Evolutionary conservation across 2,888 invertebrate species (phyloP), one percentile per base, ranked within the genome.

Genomic region (Caenorhabditis macrosperma): DNA sequence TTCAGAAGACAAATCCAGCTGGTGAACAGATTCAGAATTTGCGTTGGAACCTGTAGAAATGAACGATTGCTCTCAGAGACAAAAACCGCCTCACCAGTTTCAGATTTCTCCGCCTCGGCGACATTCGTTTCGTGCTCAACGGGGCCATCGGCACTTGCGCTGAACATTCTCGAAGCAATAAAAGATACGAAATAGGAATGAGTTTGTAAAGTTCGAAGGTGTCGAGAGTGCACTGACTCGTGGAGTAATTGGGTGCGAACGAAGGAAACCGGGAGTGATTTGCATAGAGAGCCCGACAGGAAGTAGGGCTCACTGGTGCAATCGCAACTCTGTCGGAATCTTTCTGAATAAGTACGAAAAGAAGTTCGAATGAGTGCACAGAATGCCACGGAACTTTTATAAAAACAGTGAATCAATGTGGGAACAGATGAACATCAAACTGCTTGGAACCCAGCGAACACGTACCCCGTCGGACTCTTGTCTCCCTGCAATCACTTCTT

Each of bases 1-100:
- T 60, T 66, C 61, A 55, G 66, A 66, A 28, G 75, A 61, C 46
- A 76, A 61, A 61, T 76, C 67, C n/a, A 76, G 22, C n/a, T 76
- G 75, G 28, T 76, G 66, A 41, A 76, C 52, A 5, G 75, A 67
- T 55, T 61, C 67, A 24, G 75, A 67, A 35, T 52, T 54, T 2
- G 72, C 26, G 20, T 55, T 48, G 3, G 72, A 72, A 6, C 63
- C 61, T 71, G 28, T 33, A 33, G 33, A 33, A 33, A 33, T 5
- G 61, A 59, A 30, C 12, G 17, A 12, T 48, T 30, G 15, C 15
- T 24, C 5, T 15, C 5, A 33, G 10, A 48, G 41, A 41, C 54
- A 28, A 28, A 26, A 0, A 9, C 28, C 26, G 33, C 30, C 17
- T 50, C 60, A 17, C 44, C 55, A 15, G n/a, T 54, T 46, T 72